Conservation (phyloP, 2,888 invertebrate genomes). For the Acrobasis consociella region DNA sequence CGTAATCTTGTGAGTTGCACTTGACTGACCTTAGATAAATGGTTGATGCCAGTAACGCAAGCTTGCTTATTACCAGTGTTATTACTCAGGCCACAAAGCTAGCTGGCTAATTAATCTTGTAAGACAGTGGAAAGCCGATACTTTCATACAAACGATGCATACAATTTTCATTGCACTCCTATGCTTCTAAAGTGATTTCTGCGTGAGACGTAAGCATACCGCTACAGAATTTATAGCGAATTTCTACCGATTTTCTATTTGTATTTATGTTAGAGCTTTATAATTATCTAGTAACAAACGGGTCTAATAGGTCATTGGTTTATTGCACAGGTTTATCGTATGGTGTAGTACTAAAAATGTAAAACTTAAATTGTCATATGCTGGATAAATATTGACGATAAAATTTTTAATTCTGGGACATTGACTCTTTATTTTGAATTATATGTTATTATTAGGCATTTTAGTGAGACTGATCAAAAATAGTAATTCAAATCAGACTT, state of each 20-base stretch:
- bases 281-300: neutral
- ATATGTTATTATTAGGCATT: too few species aligned
- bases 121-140: conserved; percentile 49
- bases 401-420: too few species aligned
- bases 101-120: conserved; percentile 49
- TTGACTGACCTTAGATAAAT: conserved; percentile 18
- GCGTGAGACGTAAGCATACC: neutral
- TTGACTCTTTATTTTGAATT: too few species aligned
- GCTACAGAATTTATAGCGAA: neutral
- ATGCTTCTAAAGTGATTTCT: conserved; percentile 29
- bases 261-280: neutral
- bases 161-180: conserved; percentile 46
- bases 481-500: too few species aligned
- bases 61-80: too few species aligned
- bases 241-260: neutral
- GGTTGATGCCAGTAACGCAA: conserved; percentile 2
- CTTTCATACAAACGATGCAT: conserved; percentile 49
- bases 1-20: neutral
- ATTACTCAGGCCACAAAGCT: conserved; percentile 40
- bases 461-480: too few species aligned
- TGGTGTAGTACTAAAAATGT: too few species aligned
- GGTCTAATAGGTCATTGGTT: too few species aligned
- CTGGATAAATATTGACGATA: too few species aligned
- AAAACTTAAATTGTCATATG: too few species aligned
- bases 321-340: too few species aligned